Evolutionary conservation across 1,140 invertebrate genomes (phyloP), one percentile per base, ranked within the genome.

Genomic region (Bombus polaris): DNA sequence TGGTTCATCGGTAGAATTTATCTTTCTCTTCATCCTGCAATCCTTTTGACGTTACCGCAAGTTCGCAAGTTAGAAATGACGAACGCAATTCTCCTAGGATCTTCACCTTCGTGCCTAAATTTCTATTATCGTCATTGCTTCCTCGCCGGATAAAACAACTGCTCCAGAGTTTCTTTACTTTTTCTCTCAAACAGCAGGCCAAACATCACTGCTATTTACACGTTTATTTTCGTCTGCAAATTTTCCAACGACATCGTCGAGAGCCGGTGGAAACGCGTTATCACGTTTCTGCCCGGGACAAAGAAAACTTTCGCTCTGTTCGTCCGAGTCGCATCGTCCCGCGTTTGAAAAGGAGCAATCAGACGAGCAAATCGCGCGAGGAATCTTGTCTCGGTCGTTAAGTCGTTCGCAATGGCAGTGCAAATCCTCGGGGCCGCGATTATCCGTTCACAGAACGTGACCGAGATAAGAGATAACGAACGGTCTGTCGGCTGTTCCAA

Each of bases 391-490:
- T 32, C 18, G 47, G 72, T 66, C 32, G 73, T 77, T 83, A 53
- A 53, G 62, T 22, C 44, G 28, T 53, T 3, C 25, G 25, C 32
- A 25, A 68, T n/a, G 53, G 70, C 28, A 2, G 32, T 28, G 53
- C 18, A 25, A 44, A 57, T 66, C 42, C 72, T 35, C 22, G 15
- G 12, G 15, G 57, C 12, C 47, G 2, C 73, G 65, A 78, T 78
- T 71, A 84, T 84, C 65, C 53, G 35, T 15, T 44, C 39, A 25
- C n/a, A 44, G 75, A 39, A 79, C 73, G 47, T 32, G 12, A 39
- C n/a, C 47, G n/a, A 59, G 82, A 84, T 84, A 84, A 84, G 66
- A 84, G 82, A 71, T 84, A 84, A 79, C 75, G 66, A 84, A 68
- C 62, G 35, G 32, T 15, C 42, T 32, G 22, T 22, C 25, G 28